These are phyloP conservation scores for Nannoperca australis DNA, from an alignment of 2,797 vertebrate genomes.

Conservation along the genomic window DNA sequence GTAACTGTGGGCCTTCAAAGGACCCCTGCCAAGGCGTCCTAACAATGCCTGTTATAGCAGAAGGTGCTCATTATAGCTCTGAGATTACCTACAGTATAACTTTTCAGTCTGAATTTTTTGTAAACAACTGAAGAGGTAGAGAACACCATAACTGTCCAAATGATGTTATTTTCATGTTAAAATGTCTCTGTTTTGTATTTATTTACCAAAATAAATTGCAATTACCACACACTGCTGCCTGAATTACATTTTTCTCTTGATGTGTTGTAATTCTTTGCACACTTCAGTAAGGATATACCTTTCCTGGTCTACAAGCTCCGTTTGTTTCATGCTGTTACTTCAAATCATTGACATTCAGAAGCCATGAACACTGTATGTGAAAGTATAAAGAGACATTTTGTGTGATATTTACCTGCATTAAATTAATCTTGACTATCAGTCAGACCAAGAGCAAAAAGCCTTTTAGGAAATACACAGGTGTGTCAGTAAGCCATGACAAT, in stretches of 20 bases:
- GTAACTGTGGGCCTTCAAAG: conserved; percentile 65
- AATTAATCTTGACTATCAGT: not conserved
- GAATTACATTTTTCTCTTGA: not conserved
- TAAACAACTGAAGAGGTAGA: conserved; percentile 60
- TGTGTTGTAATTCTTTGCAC: not conserved
- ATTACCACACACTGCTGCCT: conserved; percentile 51
- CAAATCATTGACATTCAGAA: not conserved
- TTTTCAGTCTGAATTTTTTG: conserved; percentile 60
- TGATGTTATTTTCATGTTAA: conserved; percentile 77
- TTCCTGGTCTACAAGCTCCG: not conserved
- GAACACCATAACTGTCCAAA: conserved; percentile 52
- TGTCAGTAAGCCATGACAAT: not conserved
- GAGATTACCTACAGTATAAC: conserved; percentile 59
- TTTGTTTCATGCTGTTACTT: conserved; percentile 2
- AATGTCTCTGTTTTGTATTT: conserved; percentile 82
- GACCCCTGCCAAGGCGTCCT: conserved; percentile 66
- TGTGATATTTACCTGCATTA: not conserved
- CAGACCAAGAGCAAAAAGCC: not conserved
- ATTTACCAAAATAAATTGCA: conserved; percentile 81
- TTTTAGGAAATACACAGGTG: not conserved
- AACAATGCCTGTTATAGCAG: conserved; percentile 69
- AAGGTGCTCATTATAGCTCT: conserved; percentile 71
- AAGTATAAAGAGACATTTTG: not conserved
- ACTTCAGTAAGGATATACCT: not conserved
- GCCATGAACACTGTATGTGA: not conserved